These are phyloP conservation scores for Scyliorhinus canicula DNA, from an alignment of 2,797 vertebrate genomes.

Conservation along the genomic window DNA sequence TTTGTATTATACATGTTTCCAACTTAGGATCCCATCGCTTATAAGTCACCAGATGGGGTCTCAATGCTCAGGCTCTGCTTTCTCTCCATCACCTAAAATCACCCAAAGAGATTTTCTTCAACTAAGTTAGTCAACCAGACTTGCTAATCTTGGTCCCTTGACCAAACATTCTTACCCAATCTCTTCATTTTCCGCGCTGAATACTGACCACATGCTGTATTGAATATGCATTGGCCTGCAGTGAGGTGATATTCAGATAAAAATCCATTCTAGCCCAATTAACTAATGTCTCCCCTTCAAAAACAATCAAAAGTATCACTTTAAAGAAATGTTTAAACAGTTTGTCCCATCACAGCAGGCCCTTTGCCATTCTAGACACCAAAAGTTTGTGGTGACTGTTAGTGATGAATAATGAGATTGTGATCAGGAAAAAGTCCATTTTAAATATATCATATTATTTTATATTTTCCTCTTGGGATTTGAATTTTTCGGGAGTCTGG, in stretches of 20 bases:
- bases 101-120: not conserved
- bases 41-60: not conserved
- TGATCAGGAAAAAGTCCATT: not conserved
- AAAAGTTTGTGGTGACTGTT: not conserved
- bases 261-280: not conserved
- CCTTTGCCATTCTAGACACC: not conserved
- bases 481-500: not conserved
- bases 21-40: not conserved
- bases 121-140: not conserved
- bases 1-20: not conserved
- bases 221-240: not conserved
- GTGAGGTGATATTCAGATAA: not conserved
- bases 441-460: not conserved
- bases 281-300: not conserved
- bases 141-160: not conserved
- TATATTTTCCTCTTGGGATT: not conserved
- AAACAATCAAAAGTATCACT: not conserved
- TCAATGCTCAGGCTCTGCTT: not conserved
- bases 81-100: not conserved
- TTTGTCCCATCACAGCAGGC: not conserved
- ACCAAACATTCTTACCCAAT: not conserved
- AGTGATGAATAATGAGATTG: not conserved
- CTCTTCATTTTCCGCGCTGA: not conserved
- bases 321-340: not conserved
- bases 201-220: not conserved